Base-by-base conservation (phyloP, 2,797 vertebrate species). In the Pelodytes ibericus region DNA sequence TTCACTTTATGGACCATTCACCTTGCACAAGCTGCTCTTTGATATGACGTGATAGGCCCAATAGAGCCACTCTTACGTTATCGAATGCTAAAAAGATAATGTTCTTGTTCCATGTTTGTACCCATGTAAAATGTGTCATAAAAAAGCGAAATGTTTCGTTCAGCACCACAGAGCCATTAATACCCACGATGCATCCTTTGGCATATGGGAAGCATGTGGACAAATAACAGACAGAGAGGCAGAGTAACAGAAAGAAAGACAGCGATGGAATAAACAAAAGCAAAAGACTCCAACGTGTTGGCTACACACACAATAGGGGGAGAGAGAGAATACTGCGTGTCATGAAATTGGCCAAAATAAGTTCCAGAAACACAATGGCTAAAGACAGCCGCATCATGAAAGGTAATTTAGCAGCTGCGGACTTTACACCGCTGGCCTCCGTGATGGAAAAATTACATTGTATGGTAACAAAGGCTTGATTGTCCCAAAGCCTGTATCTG, bases 321-420 rank as follows among this genome's bases (percentile, higher is more conserved):
- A 53, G 3, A 53, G 22, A 53, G 3, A 25, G 49, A 20, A 22
- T 11, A 53, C 49, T 53, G 20, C 49, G 9, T 25, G 49, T 53
- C 49, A 53, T 53, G 5, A 24, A 53, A 24, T 24, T 22, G n/a
- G 49, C 49, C 49, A 24, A 53, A 44, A 22, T 53, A 53, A 16
- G 22, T 16, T 53, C 49, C 49, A 24, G 49, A 22, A 53, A 20
- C 49, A 53, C n/a, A 53, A 24, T 8, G n/a, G 49, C 18, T n/a
- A 22, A 24, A 22, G n/a, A 53, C n/a, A 20, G 11, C 16, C 49
- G 11, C 22, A 22, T 22, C 49, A 24, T 53, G 49, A 24, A 24
- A 53, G 49, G 49, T 53, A 53, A 53, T 53, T 22, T 22, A 53
- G 49, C 49, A 53, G 49, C 49, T 53, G 49, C n/a, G 22, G 49